Evolutionary conservation across 2,888 invertebrate species (phyloP), one percentile per base, ranked within the genome.

Genomic region (Caenorhabditis sp.): DNA sequence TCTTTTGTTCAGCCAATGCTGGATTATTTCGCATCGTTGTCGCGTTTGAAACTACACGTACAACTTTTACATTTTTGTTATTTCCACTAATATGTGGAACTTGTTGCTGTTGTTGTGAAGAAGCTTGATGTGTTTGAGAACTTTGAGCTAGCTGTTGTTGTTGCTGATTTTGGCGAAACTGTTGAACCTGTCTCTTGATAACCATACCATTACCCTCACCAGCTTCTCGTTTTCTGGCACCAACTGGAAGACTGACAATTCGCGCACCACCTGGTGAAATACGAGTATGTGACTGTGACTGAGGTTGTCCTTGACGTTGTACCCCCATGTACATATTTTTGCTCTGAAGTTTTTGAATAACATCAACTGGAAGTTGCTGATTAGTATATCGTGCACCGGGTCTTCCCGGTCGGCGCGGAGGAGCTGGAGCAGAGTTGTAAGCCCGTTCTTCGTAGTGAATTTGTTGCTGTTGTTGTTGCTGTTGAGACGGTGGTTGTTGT

Each of bases 201-300:
- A 59, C 59, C 49, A 43, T 58, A n/a, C 36, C 36, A 36, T 26
- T 10, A 19, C 31, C 36, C 8, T 23, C 61, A 24, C 6, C 26
- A 50, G 49, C 55, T 12, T 74, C 73, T 31, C 73, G 8, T 50
- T 74, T 74, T 31, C 73, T 54, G 27, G 58, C 58, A 23, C 59
- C 62, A 23, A 26, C 27, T 8, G 54, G 62, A n/a, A 75, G 58
- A 43, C 67, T 67, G 14, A 75, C 69, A 19, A 75, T 67, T 37
- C 75, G n/a, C 1, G 75, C 75, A 12, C 75, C 75, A 17, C 68
- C 66, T 6, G 75, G 75, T 17, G 75, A 69, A 19, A 75, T 70
- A 1, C 75, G 27, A 3, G 3, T 59, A 10, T 37, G 58, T 19
- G 51, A 5, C 31, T 31, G 31, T 6, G 31, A 31, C 31, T 31